These are phyloP conservation scores for Drosophila borealis DNA, from an alignment of 2,888 invertebrate genomes.

Conservation along the genomic window DNA sequence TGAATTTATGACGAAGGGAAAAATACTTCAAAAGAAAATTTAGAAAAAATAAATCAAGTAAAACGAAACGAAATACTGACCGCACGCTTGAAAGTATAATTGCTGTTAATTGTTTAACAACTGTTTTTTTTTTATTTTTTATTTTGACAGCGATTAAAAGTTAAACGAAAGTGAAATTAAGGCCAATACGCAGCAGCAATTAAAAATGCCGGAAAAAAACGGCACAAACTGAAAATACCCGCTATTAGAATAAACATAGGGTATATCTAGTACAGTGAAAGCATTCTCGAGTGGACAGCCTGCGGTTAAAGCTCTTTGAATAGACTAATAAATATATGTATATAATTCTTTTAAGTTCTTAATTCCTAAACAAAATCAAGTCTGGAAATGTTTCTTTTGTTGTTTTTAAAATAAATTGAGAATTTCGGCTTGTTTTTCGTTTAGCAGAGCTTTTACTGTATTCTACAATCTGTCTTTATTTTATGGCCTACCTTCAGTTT, in stretches of 20 bases:
- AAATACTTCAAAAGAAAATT: constrained; percentile 15
- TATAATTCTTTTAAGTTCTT: no score
- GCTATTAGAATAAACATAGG: background rate
- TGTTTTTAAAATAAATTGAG: no score
- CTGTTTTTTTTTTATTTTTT: constrained; percentile 15
- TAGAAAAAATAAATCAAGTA: background rate
- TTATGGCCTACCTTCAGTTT: background rate
- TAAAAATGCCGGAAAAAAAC: background rate
- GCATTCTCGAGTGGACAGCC: background rate
- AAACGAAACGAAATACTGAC: constrained; percentile 23
- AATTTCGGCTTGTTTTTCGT: no score
- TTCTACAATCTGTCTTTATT: no score
- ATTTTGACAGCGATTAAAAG: constrained; percentile 23
- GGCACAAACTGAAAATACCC: background rate
- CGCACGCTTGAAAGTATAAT: constrained; percentile 24
- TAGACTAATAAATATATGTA: no score
- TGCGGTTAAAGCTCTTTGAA: background rate
- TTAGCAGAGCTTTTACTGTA: no score
- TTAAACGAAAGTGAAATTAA: constrained; percentile 46
- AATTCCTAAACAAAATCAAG: no score
- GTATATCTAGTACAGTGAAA: constrained; percentile 13
- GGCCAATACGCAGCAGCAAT: constrained; percentile 30
- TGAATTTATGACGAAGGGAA: constrained; percentile 15
- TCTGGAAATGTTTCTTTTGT: no score
- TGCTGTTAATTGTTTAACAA: constrained; percentile 46